These are phyloP conservation scores for Rhaphigaster nebulosa DNA, from an alignment of 2,888 invertebrate genomes.

Conservation along the genomic window DNA sequence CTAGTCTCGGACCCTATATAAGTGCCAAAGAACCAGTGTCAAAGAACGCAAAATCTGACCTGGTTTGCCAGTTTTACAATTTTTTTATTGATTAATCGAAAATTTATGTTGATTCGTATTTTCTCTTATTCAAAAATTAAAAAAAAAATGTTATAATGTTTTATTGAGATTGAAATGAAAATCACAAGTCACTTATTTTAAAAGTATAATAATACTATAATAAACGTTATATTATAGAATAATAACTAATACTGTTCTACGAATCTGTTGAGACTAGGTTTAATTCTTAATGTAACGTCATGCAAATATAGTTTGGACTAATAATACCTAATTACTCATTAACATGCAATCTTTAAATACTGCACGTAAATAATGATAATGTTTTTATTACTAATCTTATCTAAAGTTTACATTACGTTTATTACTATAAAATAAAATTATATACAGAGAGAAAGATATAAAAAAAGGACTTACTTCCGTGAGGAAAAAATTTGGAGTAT, in stretches of 20 bases:
- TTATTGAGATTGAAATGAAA: no score
- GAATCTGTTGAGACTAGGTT: background rate
- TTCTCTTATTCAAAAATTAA: no score
- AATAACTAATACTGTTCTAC: background rate
- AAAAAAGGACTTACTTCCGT: constrained; percentile 87
- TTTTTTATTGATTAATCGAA: no score
- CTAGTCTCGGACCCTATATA: no score
- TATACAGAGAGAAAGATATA: background rate
- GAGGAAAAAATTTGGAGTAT: constrained; percentile 98
- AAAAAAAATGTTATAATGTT: no score
- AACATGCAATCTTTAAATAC: constrained; percentile 36
- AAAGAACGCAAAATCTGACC: no score
- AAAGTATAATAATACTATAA: no score
- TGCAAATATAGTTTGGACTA: background rate
- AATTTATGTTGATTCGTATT: no score
- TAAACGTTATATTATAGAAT: background rate
- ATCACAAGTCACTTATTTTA: no score
- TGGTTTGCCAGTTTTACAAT: no score
- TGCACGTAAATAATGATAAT: background rate
- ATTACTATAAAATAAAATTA: background rate
- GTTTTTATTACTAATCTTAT: background rate
- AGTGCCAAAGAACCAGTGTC: no score
- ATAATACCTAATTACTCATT: background rate
- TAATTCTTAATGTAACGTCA: background rate
- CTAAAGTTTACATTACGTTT: background rate